Conservation (phyloP, 1,140 invertebrate genomes). For the Sinella curviseta region DNA sequence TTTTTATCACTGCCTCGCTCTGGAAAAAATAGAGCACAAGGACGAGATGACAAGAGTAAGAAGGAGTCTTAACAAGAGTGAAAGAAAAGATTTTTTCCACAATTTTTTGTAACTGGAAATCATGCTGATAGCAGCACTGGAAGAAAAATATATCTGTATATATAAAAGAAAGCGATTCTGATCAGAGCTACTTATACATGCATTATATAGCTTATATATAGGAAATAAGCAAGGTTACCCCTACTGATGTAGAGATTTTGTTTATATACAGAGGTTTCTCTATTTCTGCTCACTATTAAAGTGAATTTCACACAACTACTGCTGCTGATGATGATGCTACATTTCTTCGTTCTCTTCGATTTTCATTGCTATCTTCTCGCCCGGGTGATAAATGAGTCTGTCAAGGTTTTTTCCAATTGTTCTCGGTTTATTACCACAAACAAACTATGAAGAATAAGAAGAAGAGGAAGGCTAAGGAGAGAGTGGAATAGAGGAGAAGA, state of each 20-base stretch:
- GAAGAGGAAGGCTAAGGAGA: not conserved
- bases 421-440: slow-evolving; percentile 27
- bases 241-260: not conserved
- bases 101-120: not conserved
- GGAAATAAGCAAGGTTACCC: too few relatives aligned
- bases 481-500: not conserved
- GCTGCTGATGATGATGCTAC: not conserved
- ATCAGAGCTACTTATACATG: too few relatives aligned
- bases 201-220: too few relatives aligned
- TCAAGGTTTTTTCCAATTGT: slow-evolving; percentile 26
- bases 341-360: not conserved
- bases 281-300: not conserved
- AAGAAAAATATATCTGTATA: too few relatives aligned
- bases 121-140: too few relatives aligned
- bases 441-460: slow-evolving; percentile 19
- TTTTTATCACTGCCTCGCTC: not conserved
- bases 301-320: not conserved
- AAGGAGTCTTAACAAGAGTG: not conserved
- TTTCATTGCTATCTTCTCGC: slow-evolving; percentile 27
- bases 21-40: not conserved
- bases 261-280: not conserved
- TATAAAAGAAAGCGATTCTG: too few relatives aligned
- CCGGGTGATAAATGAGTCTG: slow-evolving; percentile 22
- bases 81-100: not conserved
- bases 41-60: not conserved